Conservation (phyloP, 2,113 vertebrate species). For the Carettochelys insculpta region DNA sequence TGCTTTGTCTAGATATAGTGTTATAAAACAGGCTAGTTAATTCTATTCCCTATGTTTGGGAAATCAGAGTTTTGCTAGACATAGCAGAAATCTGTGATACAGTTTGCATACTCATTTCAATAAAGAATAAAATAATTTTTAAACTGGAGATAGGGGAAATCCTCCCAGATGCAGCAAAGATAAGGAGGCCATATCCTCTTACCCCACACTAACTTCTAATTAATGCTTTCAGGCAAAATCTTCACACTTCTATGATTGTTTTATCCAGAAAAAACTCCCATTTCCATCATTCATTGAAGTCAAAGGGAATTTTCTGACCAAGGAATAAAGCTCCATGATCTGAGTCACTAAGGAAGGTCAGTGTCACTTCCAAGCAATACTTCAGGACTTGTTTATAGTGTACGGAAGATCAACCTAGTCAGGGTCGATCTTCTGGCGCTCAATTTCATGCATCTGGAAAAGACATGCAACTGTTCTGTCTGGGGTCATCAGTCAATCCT, state of each 20-base stretch:
- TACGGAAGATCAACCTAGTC: too few species aligned
- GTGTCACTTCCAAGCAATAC: not conserved
- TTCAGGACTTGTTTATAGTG: too few species aligned
- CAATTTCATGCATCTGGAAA: too few species aligned
- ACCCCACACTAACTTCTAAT: not conserved
- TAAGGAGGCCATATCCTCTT: not conserved
- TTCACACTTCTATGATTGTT: not conserved
- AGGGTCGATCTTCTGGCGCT: too few species aligned
- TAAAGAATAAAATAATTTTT: too few species aligned
- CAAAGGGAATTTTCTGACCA: not conserved
- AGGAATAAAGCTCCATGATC: not conserved
- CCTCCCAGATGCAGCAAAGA: not conserved
- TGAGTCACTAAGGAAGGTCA: not conserved
- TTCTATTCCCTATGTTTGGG: not conserved
- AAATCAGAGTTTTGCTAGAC: constrained; percentile 23
- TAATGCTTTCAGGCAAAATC: not conserved
- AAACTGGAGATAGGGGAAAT: constrained; percentile 10
- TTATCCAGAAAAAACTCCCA: not conserved
- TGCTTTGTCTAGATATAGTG: not conserved
- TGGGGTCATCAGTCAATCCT: too few species aligned
- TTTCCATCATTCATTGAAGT: not conserved
- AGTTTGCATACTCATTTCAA: not conserved
- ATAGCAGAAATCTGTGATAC: not conserved
- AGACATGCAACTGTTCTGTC: too few species aligned
- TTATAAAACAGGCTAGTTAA: not conserved